Evolutionary conservation across 2,113 vertebrate genomes (phyloP), one percentile per base, ranked within the genome.

Genomic region (Grammomys dolichurus): DNA sequence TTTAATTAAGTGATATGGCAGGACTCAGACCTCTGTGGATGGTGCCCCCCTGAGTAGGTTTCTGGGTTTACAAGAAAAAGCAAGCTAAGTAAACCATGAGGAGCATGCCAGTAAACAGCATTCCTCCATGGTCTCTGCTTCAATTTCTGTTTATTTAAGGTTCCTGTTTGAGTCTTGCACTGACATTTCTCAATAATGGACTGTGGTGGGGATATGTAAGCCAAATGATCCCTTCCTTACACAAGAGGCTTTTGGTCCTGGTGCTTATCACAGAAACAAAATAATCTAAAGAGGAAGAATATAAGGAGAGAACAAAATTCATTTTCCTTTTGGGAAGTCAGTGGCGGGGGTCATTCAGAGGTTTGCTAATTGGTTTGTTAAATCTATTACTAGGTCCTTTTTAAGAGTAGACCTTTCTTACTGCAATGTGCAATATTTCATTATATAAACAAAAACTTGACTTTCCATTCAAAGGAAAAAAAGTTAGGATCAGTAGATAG

Each of bases 351-450:
- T 14, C 48, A 97, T 96, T 97, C 75, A 92, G 51, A 94, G 28
- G 33, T 97, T 98, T 97, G 97, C 76, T 98, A 97, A 97, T 98
- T 93, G 93, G 51, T 48, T 20, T 96, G 89, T 20, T 91, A 31
- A 96, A 95, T 98, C 90, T 70, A 85, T 93, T 92, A 76, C 26
- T 48, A 88, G 58, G 65, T 48, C 96, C 93, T 96, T 94, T 76
- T 95, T 85, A 96, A 97, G 58, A 97, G 95, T 92, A 96, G 76
- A 28, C 13, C 58, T 95, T 88, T 92, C 19, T 95, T 73, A 94
- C 93, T 93, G 94, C 95, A 94, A 92, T 77, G 40, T 77, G 51
- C 85, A 72, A 92, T 48, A 24, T 93, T 97, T 86, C 43, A 82
- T 95, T 96, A 89, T 95, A 60, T 96, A 96, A 94, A 96, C 86